Evolutionary conservation across 2,113 vertebrate genomes (phyloP).

Genomic region (Catharus fuscescens): DNA sequence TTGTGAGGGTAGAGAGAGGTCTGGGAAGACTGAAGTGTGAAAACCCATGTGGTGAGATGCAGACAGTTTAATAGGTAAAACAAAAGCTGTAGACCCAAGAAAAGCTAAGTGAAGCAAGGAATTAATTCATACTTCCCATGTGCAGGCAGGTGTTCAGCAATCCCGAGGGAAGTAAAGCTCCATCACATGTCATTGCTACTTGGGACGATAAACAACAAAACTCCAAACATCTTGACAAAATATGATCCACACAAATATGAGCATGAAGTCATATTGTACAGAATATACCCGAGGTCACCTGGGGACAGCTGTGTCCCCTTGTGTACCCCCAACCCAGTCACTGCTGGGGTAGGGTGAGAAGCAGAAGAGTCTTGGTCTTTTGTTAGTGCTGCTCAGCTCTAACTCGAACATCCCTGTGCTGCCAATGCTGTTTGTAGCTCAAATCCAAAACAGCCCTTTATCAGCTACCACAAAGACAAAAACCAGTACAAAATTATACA

Average conservation of each 20-base stretch:
- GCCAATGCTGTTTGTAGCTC: not conserved
- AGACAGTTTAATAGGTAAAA: not conserved
- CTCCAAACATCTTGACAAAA: not conserved
- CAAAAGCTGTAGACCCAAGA: not conserved
- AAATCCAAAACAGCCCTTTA: not conserved
- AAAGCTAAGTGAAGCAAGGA: not conserved
- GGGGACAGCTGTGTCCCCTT: not conserved
- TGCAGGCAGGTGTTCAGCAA: not conserved
- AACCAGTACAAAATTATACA: not conserved
- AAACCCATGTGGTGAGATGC: not conserved
- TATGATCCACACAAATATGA: not conserved
- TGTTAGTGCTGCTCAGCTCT: fast-evolving
- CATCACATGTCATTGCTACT: not conserved
- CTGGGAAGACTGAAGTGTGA: not conserved
- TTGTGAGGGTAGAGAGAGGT: not conserved
- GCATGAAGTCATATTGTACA: not conserved
- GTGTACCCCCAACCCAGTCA: not conserved
- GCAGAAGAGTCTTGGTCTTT: not conserved
- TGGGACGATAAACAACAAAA: not conserved
- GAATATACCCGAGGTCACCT: not conserved
- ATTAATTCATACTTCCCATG: not conserved
- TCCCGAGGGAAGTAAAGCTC: not conserved
- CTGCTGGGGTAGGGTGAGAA: not conserved
- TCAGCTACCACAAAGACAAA: not conserved
- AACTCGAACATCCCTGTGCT: not conserved